A percentile compares a stretch with the other conserved stretches of the same genome.
Evolutionary conservation across 2,888 invertebrate species (phyloP).

Genomic region (Perdita meconis): DNA sequence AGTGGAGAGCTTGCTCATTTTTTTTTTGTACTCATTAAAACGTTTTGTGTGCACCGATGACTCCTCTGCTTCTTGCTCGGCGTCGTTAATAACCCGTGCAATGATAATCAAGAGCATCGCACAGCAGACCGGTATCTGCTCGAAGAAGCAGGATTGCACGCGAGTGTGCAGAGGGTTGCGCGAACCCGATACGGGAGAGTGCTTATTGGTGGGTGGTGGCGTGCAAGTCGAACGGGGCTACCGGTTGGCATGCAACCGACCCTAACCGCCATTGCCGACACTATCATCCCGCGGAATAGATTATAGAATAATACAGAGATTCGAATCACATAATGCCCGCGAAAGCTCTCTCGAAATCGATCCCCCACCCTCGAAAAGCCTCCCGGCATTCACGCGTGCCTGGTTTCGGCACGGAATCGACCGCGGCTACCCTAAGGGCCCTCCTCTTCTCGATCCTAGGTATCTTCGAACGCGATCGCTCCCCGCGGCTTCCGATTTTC

Average conservation of each 20-base stretch:
- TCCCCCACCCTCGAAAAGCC: not conserved
- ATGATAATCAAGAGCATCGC: conserved; percentile 60
- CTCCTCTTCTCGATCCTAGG: not conserved
- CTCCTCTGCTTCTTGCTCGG: conserved; percentile 13
- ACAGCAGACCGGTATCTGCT: conserved; percentile 10
- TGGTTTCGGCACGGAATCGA: conserved; percentile 1
- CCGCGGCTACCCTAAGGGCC: not conserved
- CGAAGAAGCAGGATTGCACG: not conserved
- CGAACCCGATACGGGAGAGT: conserved; percentile 36
- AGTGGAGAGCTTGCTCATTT: not conserved
- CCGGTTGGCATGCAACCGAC: conserved; percentile 67
- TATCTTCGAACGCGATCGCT: conserved; percentile 33
- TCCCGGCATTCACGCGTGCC: conserved; percentile 14
- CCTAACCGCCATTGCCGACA: conserved; percentile 72
- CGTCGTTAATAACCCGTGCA: conserved; percentile 22
- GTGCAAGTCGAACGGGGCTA: conserved; percentile 63
- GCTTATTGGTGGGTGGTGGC: conserved; percentile 63
- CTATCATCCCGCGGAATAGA: conserved; percentile 75
- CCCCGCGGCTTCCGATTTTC: conserved; percentile 27
- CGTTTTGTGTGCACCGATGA: no score
- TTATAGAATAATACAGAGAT: conserved; percentile 77
- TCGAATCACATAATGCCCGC: conserved; percentile 72
- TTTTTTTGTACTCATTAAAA: not conserved
- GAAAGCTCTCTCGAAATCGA: conserved; percentile 58
- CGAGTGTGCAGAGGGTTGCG: conserved; percentile 14